Evolutionary conservation across 64 coral and sea anemone species (phyloP), one percentile per base, ranked within the genome.

Genomic region (Catalaphyllia jardinei): DNA sequence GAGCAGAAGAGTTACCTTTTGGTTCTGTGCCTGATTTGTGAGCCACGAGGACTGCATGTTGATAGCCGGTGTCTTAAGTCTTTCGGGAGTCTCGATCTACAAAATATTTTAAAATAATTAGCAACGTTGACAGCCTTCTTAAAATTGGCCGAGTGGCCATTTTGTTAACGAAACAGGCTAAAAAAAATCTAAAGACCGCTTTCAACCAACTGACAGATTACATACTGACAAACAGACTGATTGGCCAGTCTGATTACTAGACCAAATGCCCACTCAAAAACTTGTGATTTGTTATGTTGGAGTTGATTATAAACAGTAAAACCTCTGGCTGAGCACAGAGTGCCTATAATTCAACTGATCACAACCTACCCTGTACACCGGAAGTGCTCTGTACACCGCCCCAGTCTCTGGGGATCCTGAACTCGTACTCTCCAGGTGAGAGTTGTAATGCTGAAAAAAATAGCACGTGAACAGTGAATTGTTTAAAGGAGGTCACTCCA

Each of bases 11-110:
- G 8, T 19, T 74, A 91, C 89, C 62, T 80, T 91, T 80, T 46
- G 50, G 38, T 87, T 80, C 46, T 49, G 79, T 22, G 88, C 71
- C 62, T 89, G 94, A 72, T 99, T 99, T 49, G 94, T 93, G 30
- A 99, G 52, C 97, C 97, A 99, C 0, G 97, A 95, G 16, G 97
- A 99, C 38, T 93, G 92, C 25, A 88, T 91, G 29, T 94, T 94
- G 29, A 99, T 87, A 33, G 97, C 97, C 28, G 97, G 97, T 31
- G 97, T 99, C 71, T 87, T 95, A 4, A 99, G 83, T 42, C 94
- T 88, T 74, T 95, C 97, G 17, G 97, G 97, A 28, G 94, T 84
- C 20, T 99, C 94, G 79, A 99, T 91, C 97, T 51, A 69, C 9
- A 63, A 79, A 28, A 81, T 19, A 72, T n/a, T 9, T 5, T 65